A percentile compares a stretch with the other conserved stretches of the same genome.
Evolutionary conservation across 2,113 vertebrate genomes (phyloP).

Genomic region (Martes martes): DNA sequence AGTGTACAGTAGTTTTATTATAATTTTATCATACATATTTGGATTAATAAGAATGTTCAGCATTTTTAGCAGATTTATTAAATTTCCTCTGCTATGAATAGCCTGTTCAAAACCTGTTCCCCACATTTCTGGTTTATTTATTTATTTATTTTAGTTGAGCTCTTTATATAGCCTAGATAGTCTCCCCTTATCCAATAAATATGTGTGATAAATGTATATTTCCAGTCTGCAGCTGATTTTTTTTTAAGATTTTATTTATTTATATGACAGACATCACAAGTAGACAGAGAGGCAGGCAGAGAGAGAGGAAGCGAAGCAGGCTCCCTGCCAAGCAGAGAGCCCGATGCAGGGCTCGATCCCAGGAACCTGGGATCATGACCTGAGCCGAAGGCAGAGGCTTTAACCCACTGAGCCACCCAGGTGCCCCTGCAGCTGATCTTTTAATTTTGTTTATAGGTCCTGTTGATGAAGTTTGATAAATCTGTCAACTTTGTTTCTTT

Average conservation of each 20-base stretch:
- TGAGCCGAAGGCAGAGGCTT: too few species aligned
- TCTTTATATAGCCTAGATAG: neutral
- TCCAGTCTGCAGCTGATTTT: neutral
- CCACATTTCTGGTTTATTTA: neutral
- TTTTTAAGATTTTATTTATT: neutral
- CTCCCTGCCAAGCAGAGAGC: too few species aligned
- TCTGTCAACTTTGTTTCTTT: neutral
- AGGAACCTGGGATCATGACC: too few species aligned
- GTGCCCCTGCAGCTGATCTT: neutral
- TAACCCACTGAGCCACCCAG: too few species aligned
- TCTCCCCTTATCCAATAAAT: neutral
- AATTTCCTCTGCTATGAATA: neutral
- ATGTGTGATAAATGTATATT: neutral
- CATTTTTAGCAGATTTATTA: neutral
- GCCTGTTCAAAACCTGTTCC: neutral
- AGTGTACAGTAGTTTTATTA: neutral
- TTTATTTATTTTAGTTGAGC: neutral
- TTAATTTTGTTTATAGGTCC: neutral
- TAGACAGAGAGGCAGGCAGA: too few species aligned
- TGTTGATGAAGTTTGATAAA: neutral
- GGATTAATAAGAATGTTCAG: neutral
- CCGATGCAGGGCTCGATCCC: too few species aligned
- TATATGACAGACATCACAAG: too few species aligned
- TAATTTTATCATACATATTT: neutral
- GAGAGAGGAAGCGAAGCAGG: too few species aligned